A percentile compares a stretch with the other conserved stretches of the same genome.
Conservation (phyloP, 2,797 vertebrate genomes). For the Scarus forsteni region DNA sequence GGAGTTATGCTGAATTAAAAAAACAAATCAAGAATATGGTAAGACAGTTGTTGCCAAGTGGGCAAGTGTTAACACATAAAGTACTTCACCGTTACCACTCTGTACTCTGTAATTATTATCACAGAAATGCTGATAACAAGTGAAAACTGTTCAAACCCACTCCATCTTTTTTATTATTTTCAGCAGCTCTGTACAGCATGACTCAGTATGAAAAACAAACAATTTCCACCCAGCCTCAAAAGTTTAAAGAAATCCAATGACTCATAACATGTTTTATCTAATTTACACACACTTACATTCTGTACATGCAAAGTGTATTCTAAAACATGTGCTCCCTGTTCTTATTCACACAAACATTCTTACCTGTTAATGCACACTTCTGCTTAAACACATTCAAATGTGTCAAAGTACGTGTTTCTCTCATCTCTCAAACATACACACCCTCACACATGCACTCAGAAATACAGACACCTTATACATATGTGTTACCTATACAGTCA, state of each 20-base stretch:
- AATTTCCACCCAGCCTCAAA: slow-evolving; percentile 28
- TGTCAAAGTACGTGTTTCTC: slow-evolving; percentile 2
- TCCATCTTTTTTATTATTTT: neutral
- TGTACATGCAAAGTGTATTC: slow-evolving; percentile 20
- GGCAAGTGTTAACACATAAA: neutral
- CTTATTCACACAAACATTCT: slow-evolving; percentile 16
- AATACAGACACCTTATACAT: slow-evolving; percentile 30
- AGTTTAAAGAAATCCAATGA: slow-evolving; percentile 33
- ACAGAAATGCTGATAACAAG: slow-evolving; percentile 5
- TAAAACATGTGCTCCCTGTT: slow-evolving; percentile 16
- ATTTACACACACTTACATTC: slow-evolving; percentile 26
- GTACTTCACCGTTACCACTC: neutral
- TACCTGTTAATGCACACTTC: slow-evolving; percentile 17
- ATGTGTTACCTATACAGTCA: slow-evolving; percentile 45
- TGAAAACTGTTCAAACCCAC: neutral
- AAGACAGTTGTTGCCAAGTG: neutral
- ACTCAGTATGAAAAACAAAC: slow-evolving; percentile 39
- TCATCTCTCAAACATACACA: slow-evolving; percentile 12
- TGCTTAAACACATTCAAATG: slow-evolving; percentile 11
- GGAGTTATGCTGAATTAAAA: slow-evolving; percentile 38
- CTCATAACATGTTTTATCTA: slow-evolving; percentile 9
- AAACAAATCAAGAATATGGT: slow-evolving; percentile 17
- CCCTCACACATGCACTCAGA: slow-evolving; percentile 17
- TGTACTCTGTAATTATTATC: slow-evolving; percentile 1
- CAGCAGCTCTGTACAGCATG: slow-evolving; percentile 27